Base-by-base conservation (phyloP, 2,888 invertebrate species). In the Galerucella nymphaeae region DNA sequence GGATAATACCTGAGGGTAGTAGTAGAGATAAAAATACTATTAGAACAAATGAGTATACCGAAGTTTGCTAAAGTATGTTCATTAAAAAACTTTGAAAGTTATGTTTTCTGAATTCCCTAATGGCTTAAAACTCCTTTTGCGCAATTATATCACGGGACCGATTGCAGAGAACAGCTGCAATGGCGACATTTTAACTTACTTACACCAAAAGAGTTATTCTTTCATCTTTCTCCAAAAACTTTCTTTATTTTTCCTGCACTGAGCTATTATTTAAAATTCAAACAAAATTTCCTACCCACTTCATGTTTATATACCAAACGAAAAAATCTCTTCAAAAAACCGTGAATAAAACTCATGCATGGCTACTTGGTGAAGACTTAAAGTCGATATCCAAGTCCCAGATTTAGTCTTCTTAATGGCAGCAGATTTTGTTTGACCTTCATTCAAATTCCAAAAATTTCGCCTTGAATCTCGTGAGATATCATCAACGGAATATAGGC, bases 1-100 rank as follows among this genome's bases (percentile, higher is more conserved):
- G 58, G 58, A 58, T 58, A 58, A 66, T 58, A 71, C 64, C 48
- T 58, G 50, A 18, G 66, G 59, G 48, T 66, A 65, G 45, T 48
- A 48, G 41, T 57, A 59, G 20, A 71, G 57, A 71, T 53, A 66
- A 64, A 66, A 71, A 71, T 71, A 59, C 71, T 58, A 71, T 71
- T 71, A 71, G 48, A 70, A 70, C 64, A 55, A 70, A 70, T 67
- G 67, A 67, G 67, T 67, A 67, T 62, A 68, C 68, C 62, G 41
- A 61, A 68, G 68, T 68, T 68, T 42, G 50, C 62, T 62, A 68
- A 68, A 68, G 68, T 68, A 61, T 68, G 62, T 62, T 68, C 68
- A 68, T 68, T 68, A 68, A 68, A 68, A 68, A 68, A 70, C 64
- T 70, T 70, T 65, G 20, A 55, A 70, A 70, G 64, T 64, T 64